Evolutionary conservation across 2,113 vertebrate genomes (phyloP).

Genomic region (Syrrhaptes paradoxus): DNA sequence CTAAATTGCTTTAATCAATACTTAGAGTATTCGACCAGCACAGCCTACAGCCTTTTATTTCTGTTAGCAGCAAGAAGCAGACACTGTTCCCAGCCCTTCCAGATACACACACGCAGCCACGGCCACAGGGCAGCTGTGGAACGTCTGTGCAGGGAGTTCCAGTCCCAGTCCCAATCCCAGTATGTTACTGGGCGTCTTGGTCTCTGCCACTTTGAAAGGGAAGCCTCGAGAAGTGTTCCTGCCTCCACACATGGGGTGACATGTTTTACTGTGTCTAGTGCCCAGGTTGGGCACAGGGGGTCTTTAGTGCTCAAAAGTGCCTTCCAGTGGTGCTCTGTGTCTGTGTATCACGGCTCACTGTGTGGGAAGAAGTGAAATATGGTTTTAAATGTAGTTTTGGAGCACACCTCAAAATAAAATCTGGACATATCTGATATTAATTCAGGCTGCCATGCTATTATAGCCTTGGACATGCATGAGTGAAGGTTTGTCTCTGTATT

Average conservation of each 20-base stretch:
- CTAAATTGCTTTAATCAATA: background rate
- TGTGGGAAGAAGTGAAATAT: background rate
- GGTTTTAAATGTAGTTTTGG: background rate
- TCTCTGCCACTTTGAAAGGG: background rate
- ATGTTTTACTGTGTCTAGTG: background rate
- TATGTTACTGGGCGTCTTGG: background rate
- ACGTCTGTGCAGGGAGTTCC: rapidly evolving
- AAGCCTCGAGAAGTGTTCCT: background rate
- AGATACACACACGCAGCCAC: rapidly evolving
- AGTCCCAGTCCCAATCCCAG: background rate
- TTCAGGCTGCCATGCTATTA: background rate
- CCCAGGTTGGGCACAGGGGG: background rate
- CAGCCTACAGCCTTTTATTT: background rate
- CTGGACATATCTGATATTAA: background rate
- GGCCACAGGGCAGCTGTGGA: rapidly evolving
- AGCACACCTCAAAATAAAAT: background rate
- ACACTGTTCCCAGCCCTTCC: background rate
- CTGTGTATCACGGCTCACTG: rapidly evolving
- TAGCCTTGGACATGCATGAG: background rate
- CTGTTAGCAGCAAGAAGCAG: background rate
- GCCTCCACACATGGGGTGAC: rapidly evolving
- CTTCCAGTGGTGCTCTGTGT: background rate
- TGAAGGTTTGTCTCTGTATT: background rate
- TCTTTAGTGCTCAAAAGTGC: background rate
- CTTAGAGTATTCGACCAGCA: background rate